A percentile compares a stretch with the other conserved stretches of the same genome.
phyloP scores from a whole-genome alignment of 2,888 invertebrate species.

The Leptinotarsa rubiginosa region DNA sequence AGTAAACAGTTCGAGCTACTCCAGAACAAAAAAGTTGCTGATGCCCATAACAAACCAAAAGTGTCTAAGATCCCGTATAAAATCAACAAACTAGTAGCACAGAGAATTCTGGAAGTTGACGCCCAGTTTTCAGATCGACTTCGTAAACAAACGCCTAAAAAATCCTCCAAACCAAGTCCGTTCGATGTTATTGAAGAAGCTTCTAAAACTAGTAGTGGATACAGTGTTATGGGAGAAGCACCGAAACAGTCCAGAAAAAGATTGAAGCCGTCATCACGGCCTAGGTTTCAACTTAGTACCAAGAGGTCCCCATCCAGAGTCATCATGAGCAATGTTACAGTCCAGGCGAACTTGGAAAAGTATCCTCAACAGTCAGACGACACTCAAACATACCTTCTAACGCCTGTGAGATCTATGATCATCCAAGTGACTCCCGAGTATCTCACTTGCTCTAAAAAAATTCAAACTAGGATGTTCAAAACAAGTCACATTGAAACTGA shows the following conservation, averaged over 20 bases:
- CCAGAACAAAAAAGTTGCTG: slow-evolving; percentile 7
- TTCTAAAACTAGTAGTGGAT: background rate
- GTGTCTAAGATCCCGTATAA: background rate
- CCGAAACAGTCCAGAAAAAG: background rate
- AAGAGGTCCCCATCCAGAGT: background rate
- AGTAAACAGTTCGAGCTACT: slow-evolving; percentile 20
- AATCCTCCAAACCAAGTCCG: background rate
- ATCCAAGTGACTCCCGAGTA: background rate
- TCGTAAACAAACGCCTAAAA: background rate
- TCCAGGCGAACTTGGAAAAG: slow-evolving; percentile 26
- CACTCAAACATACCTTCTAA: slow-evolving; percentile 26
- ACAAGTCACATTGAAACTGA: slow-evolving; percentile 20
- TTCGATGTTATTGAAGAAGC: background rate
- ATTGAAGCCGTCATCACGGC: background rate
- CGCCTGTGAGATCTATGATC: background rate
- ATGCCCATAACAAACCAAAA: background rate
- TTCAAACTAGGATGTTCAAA: slow-evolving; percentile 34
- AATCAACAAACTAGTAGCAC: slow-evolving; percentile 5
- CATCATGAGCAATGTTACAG: background rate
- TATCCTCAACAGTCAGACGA: background rate
- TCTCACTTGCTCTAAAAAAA: slow-evolving; percentile 20
- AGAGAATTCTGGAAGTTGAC: background rate
- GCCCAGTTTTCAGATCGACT: background rate
- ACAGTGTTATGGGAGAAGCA: background rate
- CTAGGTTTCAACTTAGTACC: slow-evolving; percentile 26